phyloP scores from a whole-genome alignment of 2,888 invertebrate genomes.

The Coelogynopora nodosa region DNA sequence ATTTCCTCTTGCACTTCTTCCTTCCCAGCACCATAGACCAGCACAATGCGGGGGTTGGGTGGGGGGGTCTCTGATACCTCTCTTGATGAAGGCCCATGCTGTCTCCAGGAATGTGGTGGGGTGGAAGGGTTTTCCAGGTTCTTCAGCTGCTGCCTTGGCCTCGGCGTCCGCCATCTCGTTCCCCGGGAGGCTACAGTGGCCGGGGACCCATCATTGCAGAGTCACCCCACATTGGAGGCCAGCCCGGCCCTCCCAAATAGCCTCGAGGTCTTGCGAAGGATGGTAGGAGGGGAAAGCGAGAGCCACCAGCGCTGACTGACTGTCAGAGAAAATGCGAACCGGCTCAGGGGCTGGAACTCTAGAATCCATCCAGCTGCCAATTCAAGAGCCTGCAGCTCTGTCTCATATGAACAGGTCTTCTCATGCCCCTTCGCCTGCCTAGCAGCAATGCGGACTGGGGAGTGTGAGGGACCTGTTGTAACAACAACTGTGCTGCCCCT shows the following conservation, averaged over 20 bases:
- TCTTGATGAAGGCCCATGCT: neutral
- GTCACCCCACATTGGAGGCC: neutral
- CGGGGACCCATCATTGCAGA: neutral
- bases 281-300: neutral
- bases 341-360: too few relatives aligned
- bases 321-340: neutral
- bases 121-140: neutral
- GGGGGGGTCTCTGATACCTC: neutral
- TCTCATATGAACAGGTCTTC: neutral
- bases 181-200: neutral
- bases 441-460: neutral
- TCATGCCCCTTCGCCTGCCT: neutral
- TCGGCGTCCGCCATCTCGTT: neutral
- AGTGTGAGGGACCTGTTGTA: neutral
- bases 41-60: neutral
- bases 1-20: neutral
- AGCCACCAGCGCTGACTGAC: neutral
- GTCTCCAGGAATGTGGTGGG: neutral
- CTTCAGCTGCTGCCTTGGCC: neutral
- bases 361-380: neutral
- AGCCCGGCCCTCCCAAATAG: neutral
- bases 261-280: neutral
- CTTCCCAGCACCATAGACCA: neutral
- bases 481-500: neutral
- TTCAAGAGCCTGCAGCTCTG: neutral